These are phyloP conservation scores for Bellardia pandia DNA, from an alignment of 2,888 invertebrate species.

Conservation along the genomic window DNA sequence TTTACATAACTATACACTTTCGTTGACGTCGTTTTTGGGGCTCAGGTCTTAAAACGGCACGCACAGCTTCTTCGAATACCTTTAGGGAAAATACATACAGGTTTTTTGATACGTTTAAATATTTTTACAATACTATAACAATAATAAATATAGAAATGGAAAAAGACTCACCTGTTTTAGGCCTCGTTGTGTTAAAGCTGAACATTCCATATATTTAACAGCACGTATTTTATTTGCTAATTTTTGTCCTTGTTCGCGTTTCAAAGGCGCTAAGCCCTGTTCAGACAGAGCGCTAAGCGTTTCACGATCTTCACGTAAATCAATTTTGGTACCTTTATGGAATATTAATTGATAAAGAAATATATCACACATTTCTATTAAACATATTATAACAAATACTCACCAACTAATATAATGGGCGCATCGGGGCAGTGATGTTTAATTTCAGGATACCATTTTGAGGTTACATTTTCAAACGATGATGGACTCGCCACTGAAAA, in stretches of 20 bases:
- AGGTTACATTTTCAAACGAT: slow-evolving; percentile 99
- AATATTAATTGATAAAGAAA: slow-evolving; percentile 9
- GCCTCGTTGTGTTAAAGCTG: slow-evolving; percentile 98
- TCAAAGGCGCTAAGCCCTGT: slow-evolving; percentile 97
- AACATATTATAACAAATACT: slow-evolving; percentile 80
- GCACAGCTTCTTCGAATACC: slow-evolving; percentile 99
- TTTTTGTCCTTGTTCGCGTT: slow-evolving; percentile 98
- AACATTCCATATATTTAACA: slow-evolving; percentile 99
- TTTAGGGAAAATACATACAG: slow-evolving; percentile 81
- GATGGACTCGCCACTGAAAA: slow-evolving; percentile 99
- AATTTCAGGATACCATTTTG: slow-evolving; percentile 99
- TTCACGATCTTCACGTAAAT: slow-evolving; percentile 98
- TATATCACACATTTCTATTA: not conserved
- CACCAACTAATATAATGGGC: slow-evolving; percentile 98
- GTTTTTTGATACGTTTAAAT: slow-evolving; percentile 38
- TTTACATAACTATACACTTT: slow-evolving; percentile 93
- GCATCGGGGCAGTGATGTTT: slow-evolving; percentile 99
- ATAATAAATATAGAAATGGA: not conserved
- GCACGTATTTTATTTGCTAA: slow-evolving; percentile 99
- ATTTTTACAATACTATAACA: slow-evolving; percentile 16
- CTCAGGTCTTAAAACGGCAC: slow-evolving; percentile 98
- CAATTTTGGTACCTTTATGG: slow-evolving; percentile 96
- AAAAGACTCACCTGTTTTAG: slow-evolving; percentile 90
- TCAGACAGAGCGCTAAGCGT: slow-evolving; percentile 95
- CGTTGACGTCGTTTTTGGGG: slow-evolving; percentile 97